These are phyloP conservation scores for Aphidius ervi DNA, from an alignment of 1,140 invertebrate species.

Conservation along the genomic window DNA sequence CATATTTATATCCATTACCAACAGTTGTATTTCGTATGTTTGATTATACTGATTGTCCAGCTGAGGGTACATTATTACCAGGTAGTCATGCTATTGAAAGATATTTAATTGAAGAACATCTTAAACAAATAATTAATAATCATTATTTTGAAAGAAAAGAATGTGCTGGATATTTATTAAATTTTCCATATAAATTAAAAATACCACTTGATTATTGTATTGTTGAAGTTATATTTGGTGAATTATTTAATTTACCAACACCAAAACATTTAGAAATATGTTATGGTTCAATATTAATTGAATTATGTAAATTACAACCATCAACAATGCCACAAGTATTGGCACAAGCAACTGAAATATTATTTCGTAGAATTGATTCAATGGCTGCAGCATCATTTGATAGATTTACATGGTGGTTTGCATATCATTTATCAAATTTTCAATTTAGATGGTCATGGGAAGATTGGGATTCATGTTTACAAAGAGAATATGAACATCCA, in stretches of 20 bases:
- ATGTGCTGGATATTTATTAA: slow-evolving; percentile 86
- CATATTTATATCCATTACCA: slow-evolving; percentile 84
- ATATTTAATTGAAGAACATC: slow-evolving; percentile 96
- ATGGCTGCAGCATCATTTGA: slow-evolving; percentile 98
- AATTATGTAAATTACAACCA: slow-evolving; percentile 95
- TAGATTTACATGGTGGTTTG: slow-evolving; percentile 96
- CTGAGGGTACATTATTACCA: slow-evolving; percentile 72
- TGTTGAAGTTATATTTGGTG: slow-evolving; percentile 93
- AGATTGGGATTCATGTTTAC: slow-evolving; percentile 82
- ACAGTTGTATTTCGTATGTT: slow-evolving; percentile 92
- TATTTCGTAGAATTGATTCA: slow-evolving; percentile 92
- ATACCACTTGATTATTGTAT: slow-evolving; percentile 98
- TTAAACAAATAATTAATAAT: slow-evolving; percentile 89
- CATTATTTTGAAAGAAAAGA: slow-evolving; percentile 89
- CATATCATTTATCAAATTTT: slow-evolving; percentile 98
- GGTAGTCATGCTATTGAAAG: slow-evolving; percentile 96
- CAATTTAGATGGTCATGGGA: slow-evolving; percentile 99
- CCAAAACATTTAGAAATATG: slow-evolving; percentile 86
- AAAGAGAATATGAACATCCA: slow-evolving; percentile 85
- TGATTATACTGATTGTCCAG: slow-evolving; percentile 98
- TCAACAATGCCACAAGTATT: slow-evolving; percentile 94
- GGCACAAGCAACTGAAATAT: slow-evolving; percentile 94
- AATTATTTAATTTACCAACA: slow-evolving; percentile 89
- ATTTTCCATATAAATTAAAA: slow-evolving; percentile 89
- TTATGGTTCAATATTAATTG: slow-evolving; percentile 94